Conservation (phyloP, 2,113 vertebrate species). For the Syngnathus scovelli region DNA sequence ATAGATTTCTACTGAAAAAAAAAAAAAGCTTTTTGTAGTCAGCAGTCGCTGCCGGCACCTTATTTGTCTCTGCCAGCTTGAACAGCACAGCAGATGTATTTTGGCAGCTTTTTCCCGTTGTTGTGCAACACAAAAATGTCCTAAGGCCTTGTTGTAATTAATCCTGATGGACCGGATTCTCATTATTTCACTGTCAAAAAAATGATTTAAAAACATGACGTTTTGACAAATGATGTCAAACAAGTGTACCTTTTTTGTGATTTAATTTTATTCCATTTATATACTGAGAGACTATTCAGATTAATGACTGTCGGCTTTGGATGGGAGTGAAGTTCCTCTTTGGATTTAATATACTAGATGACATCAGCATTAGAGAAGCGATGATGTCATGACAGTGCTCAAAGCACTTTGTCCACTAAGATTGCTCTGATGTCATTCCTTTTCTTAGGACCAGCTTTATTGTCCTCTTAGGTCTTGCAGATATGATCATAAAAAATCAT, state of each 20-base stretch:
- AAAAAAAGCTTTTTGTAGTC: conserved; percentile 15
- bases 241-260: not conserved
- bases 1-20: conserved; percentile 10
- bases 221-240: not conserved
- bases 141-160: conserved; percentile 25
- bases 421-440: not conserved
- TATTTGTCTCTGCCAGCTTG: conserved; percentile 18
- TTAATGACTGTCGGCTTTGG: not conserved
- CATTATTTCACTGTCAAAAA: conserved; percentile 22
- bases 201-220: conserved; percentile 9
- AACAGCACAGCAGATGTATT: conserved; percentile 5
- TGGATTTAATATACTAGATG: no score
- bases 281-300: not conserved
- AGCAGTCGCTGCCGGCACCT: conserved; percentile 1
- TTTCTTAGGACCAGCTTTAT: not conserved
- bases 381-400: not conserved
- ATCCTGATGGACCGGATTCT: conserved; percentile 25
- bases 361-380: not conserved
- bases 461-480: not conserved
- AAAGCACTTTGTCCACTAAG: not conserved
- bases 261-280: not conserved
- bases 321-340: not conserved
- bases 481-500: no score
- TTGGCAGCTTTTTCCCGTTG: conserved; percentile 28
- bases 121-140: conserved; percentile 21